phyloP scores from a whole-genome alignment of 1,140 invertebrate species.

The Ceratina calcarata region DNA sequence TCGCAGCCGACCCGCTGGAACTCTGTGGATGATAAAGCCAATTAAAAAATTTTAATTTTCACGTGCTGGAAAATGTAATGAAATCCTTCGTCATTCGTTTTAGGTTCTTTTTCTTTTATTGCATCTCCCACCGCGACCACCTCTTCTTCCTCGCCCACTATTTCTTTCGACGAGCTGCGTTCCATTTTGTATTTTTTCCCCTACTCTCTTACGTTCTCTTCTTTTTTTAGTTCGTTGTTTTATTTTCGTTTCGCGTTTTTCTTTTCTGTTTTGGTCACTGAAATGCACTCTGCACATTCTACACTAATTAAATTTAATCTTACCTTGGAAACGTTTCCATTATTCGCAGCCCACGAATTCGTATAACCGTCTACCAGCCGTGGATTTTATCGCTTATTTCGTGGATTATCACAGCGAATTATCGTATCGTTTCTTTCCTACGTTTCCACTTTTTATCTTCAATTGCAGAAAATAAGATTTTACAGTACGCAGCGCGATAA shows the following conservation, averaged over 20 bases:
- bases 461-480: not conserved
- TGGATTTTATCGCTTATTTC: conserved; percentile 36
- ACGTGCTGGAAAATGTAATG: conserved; percentile 52
- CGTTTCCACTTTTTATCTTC: not conserved
- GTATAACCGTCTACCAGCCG: not conserved
- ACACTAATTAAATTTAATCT: conserved; percentile 53
- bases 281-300: conserved; percentile 50
- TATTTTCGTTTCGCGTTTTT: not conserved
- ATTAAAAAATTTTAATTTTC: conserved; percentile 55
- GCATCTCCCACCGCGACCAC: not conserved
- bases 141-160: not conserved
- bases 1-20: conserved; percentile 21
- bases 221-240: conserved; percentile 1
- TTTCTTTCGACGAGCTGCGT: conserved; percentile 23
- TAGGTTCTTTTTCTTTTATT: conserved; percentile 1
- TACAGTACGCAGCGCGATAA: too few species aligned
- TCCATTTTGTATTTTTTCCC: conserved; percentile 11
- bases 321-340: conserved; percentile 40
- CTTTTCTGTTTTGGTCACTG: conserved; percentile 37
- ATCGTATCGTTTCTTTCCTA: not conserved
- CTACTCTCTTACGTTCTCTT: not conserved
- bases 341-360: conserved; percentile 38
- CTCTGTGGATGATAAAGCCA: conserved; percentile 37
- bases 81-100: conserved; percentile 45
- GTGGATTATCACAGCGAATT: not conserved